These are phyloP conservation scores for Caenorhabditis sp. DNA, from an alignment of 2,888 invertebrate species.

Conservation along the genomic window DNA sequence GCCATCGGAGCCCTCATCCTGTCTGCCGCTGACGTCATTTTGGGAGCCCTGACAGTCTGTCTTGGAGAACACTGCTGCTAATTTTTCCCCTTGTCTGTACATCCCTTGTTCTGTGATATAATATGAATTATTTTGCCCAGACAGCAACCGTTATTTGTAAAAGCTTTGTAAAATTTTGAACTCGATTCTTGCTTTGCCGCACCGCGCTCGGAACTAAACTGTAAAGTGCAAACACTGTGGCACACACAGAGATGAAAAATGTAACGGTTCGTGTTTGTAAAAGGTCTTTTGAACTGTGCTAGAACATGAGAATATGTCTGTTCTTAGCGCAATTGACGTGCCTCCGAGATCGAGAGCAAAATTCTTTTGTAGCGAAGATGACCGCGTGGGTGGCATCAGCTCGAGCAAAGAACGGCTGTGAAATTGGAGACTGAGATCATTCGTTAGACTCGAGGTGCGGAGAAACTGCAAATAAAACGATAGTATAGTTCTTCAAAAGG, in stretches of 20 bases:
- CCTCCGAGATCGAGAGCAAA: conserved; percentile 39
- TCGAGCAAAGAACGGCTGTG: conserved; percentile 27
- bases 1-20: conserved; percentile 62
- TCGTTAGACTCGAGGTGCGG: conserved; percentile 16
- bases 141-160: conserved; percentile 28
- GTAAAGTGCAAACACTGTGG: conserved; percentile 37
- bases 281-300: conserved; percentile 54
- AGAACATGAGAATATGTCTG: conserved; percentile 53
- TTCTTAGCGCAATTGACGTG: conserved; percentile 44
- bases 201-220: conserved; percentile 11
- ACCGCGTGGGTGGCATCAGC: conserved; percentile 23
- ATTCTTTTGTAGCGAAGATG: conserved; percentile 27
- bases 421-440: conserved; percentile 26
- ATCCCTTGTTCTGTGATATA: too few species aligned
- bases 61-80: conserved; percentile 66
- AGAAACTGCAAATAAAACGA: conserved; percentile 12
- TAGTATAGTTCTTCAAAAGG: too few species aligned
- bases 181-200: conserved; percentile 39
- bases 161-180: conserved; percentile 46
- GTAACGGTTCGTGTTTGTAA: conserved; percentile 38
- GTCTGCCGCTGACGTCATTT: conserved; percentile 57
- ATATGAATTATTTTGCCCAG: conserved; percentile 9
- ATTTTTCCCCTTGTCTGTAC: background rate
- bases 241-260: conserved; percentile 4
- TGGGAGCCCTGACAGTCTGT: conserved; percentile 61